phyloP scores from a whole-genome alignment of 2,797 vertebrate genomes.

The Pelochelys cantorii region DNA sequence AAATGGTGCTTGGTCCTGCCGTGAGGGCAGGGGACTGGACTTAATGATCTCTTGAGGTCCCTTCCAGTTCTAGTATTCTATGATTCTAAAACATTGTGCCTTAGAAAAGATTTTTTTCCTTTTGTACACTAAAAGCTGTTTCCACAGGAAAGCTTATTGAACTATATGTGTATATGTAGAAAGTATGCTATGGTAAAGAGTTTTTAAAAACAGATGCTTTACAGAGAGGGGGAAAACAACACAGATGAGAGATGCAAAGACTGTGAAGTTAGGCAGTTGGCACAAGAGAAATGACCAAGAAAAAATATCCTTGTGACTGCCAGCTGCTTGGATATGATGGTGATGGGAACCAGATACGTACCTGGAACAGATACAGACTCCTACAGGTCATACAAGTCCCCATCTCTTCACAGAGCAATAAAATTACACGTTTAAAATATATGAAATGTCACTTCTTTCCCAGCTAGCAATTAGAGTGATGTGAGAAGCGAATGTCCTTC shows the following conservation, averaged over 20 bases:
- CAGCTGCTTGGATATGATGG: not conserved
- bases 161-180: not conserved
- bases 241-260: not conserved
- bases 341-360: not conserved
- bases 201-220: not conserved
- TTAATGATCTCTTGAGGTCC: no score
- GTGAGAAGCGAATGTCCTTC: not conserved
- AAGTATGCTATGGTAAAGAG: not conserved
- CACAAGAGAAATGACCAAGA: not conserved
- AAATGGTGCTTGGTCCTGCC: no score
- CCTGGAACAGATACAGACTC: not conserved
- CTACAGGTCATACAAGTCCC: not conserved
- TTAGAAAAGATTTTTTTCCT: not conserved
- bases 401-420: not conserved
- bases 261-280: not conserved
- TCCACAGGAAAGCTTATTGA: not conserved
- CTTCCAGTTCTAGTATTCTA: no score
- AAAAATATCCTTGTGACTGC: accelerated
- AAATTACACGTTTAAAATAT: not conserved
- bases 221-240: not conserved
- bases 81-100: not conserved
- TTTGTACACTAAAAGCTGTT: not conserved
- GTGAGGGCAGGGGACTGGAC: no score
- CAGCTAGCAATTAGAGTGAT: not conserved
- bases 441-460: not conserved